Base-by-base conservation (phyloP, 2,113 vertebrate species). In the Pterophyllum scalare region DNA sequence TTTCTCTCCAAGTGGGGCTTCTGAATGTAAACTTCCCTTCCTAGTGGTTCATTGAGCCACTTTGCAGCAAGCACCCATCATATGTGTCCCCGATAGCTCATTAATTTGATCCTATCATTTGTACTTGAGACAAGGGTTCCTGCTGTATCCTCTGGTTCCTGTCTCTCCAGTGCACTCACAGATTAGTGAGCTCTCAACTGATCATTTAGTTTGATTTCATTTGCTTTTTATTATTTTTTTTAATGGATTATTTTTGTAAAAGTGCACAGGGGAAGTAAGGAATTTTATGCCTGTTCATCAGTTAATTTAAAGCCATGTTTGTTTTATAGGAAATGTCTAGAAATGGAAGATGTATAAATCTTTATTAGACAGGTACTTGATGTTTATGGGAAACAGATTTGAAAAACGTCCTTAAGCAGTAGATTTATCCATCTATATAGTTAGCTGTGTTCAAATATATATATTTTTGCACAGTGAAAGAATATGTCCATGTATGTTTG, bases 301-400 rank as follows among this genome's bases (percentile, higher is more conserved):
- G 33, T 91, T 94, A 91, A 94, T 95, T 93, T 93, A 94, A 67
- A 94, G 91, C 88, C 90, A 94, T 95, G 93, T 93, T 85, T 95
- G 83, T 96, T 96, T 95, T 95, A 93, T 94, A 94, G 93, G 93
- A 91, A 92, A 92, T 93, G 89, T 94, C 93, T 89, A 91, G 83
- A 88, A 88, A 78, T 86, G 83, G 77, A 59, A 81, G 75, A 88
- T 94, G 88, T 94, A 90, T 93, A 94, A 90, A 94, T 94, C 83
- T 93, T 75, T 91, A 86, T 85, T 92, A 79, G 88, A 93, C 91
- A 81, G 80, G 57, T 90, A 90, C 80, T 89, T 85, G 59, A 88
- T 91, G 89, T 91, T 82, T 75, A 94, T 92, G 85, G 91, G 82
- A 92, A 91, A 65, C 91, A 85, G 77, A 91, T 91, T 90, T 89